phyloP scores from a whole-genome alignment of 2,888 invertebrate genomes.

The Nysson spinosus region DNA sequence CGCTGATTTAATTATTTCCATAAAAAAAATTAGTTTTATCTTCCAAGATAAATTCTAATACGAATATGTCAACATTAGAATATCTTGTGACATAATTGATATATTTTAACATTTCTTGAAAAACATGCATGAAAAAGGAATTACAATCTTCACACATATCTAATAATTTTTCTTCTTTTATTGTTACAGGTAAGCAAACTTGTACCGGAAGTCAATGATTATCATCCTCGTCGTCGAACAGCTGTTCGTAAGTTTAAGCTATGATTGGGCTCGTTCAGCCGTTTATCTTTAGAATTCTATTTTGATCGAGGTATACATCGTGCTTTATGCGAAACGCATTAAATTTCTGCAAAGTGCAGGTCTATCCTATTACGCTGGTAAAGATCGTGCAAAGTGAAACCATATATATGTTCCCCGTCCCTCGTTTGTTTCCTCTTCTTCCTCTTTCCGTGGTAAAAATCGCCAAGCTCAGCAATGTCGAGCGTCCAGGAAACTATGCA shows the following conservation, averaged over 20 bases:
- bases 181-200: slow-evolving; percentile 55
- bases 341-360: slow-evolving; percentile 41
- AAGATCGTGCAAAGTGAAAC: slow-evolving; percentile 47
- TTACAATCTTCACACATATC: too few relatives aligned
- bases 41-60: too few relatives aligned
- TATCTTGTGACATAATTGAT: background rate
- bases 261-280: background rate
- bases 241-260: background rate
- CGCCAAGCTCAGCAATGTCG: slow-evolving; percentile 19
- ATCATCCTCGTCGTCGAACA: background rate
- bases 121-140: background rate
- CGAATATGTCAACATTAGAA: background rate
- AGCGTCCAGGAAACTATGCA: slow-evolving; percentile 37
- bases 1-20: too few relatives aligned
- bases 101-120: background rate
- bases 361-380: slow-evolving; percentile 42
- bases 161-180: background rate
- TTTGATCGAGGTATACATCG: background rate
- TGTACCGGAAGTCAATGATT: background rate
- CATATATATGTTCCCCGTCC: slow-evolving; percentile 25
- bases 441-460: slow-evolving; percentile 29
- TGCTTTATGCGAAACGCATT: slow-evolving; percentile 34
- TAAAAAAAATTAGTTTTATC: too few relatives aligned
- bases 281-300: background rate
- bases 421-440: slow-evolving; percentile 16